Conservation (phyloP, 1,140 invertebrate species). For the Epicauta chinensis region DNA sequence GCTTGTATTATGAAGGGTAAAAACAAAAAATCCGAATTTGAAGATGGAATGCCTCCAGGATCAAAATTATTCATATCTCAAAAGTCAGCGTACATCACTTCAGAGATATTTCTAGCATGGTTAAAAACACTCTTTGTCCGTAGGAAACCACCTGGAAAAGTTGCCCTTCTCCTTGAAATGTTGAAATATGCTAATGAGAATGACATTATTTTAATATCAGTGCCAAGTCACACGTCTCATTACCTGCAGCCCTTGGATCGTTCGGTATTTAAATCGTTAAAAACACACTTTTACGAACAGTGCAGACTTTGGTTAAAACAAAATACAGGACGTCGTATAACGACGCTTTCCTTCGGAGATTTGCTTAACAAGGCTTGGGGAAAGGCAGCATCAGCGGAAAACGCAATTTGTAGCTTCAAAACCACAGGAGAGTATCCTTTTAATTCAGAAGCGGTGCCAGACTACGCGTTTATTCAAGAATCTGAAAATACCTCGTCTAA, state of each 20-base stretch:
- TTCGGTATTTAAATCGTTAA: neutral
- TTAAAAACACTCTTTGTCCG: constrained; percentile 8
- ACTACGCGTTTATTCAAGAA: neutral
- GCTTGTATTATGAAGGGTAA: constrained; percentile 15
- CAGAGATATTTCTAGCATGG: constrained; percentile 1
- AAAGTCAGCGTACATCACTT: constrained; percentile 9
- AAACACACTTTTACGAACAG: too few species aligned
- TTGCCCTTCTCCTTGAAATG: neutral
- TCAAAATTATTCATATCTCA: constrained; percentile 1
- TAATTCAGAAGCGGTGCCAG: neutral
- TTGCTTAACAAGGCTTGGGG: too few species aligned
- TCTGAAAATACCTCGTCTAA: too few species aligned
- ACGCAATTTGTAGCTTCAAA: neutral
- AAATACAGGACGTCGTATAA: too few species aligned
- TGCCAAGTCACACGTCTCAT: constrained; percentile 9
- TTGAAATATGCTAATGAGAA: constrained; percentile 1
- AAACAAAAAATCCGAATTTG: constrained; percentile 34
- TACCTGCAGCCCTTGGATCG: neutral
- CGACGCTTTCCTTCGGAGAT: too few species aligned
- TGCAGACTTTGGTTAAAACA: too few species aligned
- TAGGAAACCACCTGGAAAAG: constrained; percentile 2
- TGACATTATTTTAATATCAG: constrained; percentile 2
- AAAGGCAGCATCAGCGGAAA: neutral
- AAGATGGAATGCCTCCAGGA: neutral
- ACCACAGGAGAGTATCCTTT: neutral